Evolutionary conservation across 2,888 invertebrate species (phyloP).

Genomic region (Parnassius apollo): DNA sequence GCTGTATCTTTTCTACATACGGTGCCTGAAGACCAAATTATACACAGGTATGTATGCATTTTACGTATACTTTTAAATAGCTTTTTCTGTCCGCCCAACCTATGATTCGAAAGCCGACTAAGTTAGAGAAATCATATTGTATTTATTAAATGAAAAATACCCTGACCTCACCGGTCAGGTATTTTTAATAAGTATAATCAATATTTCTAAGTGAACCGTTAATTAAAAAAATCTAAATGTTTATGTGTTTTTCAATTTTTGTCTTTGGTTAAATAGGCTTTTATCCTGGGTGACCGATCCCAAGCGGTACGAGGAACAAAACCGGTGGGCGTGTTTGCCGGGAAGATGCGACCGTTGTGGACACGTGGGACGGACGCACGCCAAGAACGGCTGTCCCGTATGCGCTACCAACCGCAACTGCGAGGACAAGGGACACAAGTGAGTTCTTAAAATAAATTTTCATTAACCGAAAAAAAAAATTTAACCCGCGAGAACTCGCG

Average conservation of each 20-base stretch:
- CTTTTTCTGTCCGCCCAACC: too few relatives aligned
- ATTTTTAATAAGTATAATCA: too few relatives aligned
- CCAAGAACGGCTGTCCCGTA: conserved; percentile 83
- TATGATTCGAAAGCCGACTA: too few relatives aligned
- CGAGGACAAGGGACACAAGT: conserved; percentile 83
- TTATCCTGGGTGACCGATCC: conserved; percentile 83
- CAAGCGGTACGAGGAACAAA: conserved; percentile 75
- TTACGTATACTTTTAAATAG: background rate
- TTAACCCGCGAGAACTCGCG: too few relatives aligned
- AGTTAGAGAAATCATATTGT: too few relatives aligned
- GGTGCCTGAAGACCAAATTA: conserved; percentile 82
- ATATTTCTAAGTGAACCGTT: too few relatives aligned
- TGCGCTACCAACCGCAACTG: conserved; percentile 85
- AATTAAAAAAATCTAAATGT: too few relatives aligned
- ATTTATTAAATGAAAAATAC: too few relatives aligned
- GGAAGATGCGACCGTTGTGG: conserved; percentile 87
- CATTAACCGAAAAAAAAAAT: too few relatives aligned
- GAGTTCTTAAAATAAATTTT: conserved; percentile 24
- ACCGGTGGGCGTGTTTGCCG: conserved; percentile 78
- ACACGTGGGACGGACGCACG: conserved; percentile 85
- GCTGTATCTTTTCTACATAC: conserved; percentile 86
- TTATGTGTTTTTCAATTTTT: too few relatives aligned
- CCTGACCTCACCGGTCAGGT: too few relatives aligned
- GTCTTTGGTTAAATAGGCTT: conserved; percentile 62
- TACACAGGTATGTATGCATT: conserved; percentile 75